Evolutionary conservation across 2,888 invertebrate species (phyloP), one percentile per base, ranked within the genome.

Genomic region (Cheilosia urbana): DNA sequence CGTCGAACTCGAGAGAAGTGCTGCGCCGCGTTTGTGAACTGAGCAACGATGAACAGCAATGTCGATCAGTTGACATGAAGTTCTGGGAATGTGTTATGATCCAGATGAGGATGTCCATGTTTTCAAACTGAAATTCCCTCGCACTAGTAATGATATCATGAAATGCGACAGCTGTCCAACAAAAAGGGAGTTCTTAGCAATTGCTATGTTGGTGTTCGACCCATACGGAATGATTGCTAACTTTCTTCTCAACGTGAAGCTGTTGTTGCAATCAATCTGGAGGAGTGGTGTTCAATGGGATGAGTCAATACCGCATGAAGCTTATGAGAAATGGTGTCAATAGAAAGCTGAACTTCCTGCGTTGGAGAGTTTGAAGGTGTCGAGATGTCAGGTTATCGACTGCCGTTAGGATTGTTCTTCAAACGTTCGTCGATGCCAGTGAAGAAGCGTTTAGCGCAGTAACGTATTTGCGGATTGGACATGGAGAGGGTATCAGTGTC

Each of bases 51-150:
- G 47, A 30, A 30, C 47, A n/a, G 13, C 40, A 21, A 15, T 13
- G 15, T 2, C 13, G 27, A 30, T 24, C 13, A 21, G 42, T 27
- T 11, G 58, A 78, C 15, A 7, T 69, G 53, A 78, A 15, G 51
- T 83, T 5, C 55, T 89, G n/a, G 88, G 88, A 0, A 42, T 89
- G 21, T 47, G 17, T 4, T 88, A 88, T 88, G 55, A 82, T 4
- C n/a, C 71, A 9, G 9, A 15, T 7, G 13, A 34, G 4, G 88
- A 88, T 62, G 58, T 37, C 4, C 83, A 88, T 42, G 49, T 57
- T 11, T 72, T 51, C 11, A 17, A 1, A 4, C 37, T 58, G 0
- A 60, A 72, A 5, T 79, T 79, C 24, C 45, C 34, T n/a, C 57
- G 57, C 11, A 24, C 37, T 7, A 57, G 37, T 17, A 47, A 4